Evolutionary conservation across 2,797 vertebrate genomes (phyloP).

Genomic region (Graptemys geographica): DNA sequence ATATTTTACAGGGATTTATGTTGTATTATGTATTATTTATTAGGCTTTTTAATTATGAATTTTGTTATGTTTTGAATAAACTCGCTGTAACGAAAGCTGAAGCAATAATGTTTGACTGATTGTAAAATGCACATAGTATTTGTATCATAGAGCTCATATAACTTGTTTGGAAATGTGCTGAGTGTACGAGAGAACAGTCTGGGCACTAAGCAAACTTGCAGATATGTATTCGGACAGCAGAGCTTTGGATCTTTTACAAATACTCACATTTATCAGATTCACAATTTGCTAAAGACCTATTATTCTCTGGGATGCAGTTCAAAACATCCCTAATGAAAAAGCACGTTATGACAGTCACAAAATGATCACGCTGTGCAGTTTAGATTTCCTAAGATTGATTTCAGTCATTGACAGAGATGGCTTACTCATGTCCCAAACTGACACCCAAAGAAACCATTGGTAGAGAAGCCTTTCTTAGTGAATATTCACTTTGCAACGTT

Average conservation of each 20-base stretch:
- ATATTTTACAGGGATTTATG: not conserved
- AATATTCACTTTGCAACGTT: not conserved
- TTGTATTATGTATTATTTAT: not conserved
- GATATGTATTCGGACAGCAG: not conserved
- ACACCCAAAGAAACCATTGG: not conserved
- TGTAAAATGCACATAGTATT: not conserved
- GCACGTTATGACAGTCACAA: not conserved
- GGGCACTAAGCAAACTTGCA: not conserved
- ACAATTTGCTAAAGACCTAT: not conserved
- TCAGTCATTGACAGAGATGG: not conserved
- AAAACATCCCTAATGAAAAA: constrained; percentile 7
- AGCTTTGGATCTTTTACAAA: not conserved
- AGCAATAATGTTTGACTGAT: not conserved
- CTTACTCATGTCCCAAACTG: not conserved
- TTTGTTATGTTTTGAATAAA: not conserved
- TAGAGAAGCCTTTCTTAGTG: not conserved
- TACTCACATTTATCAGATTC: not conserved
- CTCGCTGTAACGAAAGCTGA: not conserved
- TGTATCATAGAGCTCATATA: not conserved
- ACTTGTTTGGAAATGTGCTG: not conserved
- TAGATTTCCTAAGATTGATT: not conserved
- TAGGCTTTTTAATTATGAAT: not conserved
- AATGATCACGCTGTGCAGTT: not conserved
- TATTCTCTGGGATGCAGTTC: not conserved
- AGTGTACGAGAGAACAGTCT: not conserved